phyloP scores from a whole-genome alignment of 2,888 invertebrate genomes.

The Pycnomerus fuliginosus region DNA sequence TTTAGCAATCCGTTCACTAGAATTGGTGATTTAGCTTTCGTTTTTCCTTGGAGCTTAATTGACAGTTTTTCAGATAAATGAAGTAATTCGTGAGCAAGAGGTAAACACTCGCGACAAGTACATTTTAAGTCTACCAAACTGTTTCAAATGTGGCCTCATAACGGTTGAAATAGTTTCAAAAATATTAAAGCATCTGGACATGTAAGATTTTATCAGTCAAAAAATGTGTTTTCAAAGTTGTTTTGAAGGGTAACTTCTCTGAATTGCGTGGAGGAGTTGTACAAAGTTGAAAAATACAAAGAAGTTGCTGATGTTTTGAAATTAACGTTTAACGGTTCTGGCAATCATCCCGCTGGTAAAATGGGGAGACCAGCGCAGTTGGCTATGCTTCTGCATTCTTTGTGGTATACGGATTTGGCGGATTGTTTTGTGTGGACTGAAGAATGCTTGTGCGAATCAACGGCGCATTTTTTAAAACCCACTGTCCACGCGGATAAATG shows the following conservation, averaged over 20 bases:
- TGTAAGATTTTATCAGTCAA: constrained; percentile 42
- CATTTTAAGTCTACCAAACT: constrained; percentile 56
- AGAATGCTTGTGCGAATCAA: constrained; percentile 71
- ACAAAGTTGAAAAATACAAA: constrained; percentile 63
- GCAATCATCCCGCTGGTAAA: constrained; percentile 54
- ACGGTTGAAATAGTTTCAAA: constrained; percentile 53
- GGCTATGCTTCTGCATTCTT: constrained; percentile 51
- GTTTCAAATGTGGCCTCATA: constrained; percentile 55
- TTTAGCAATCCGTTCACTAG: constrained; percentile 55
- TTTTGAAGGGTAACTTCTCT: constrained; percentile 55
- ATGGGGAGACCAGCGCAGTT: constrained; percentile 58
- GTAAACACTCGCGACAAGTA: constrained; percentile 42
- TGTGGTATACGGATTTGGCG: constrained; percentile 51
- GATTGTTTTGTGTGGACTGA: constrained; percentile 78
- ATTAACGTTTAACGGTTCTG: constrained; percentile 60
- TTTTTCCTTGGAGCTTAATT: constrained; percentile 5
- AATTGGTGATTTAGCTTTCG: constrained; percentile 46
- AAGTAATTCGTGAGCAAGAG: constrained; percentile 31
- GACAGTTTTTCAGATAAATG: constrained; percentile 36
- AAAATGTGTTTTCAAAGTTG: constrained; percentile 6
- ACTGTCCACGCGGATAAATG: constrained; percentile 50
- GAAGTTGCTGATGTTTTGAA: constrained; percentile 68
- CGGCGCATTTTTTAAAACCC: constrained; percentile 56
- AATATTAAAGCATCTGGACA: constrained; percentile 56
- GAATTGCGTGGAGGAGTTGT: constrained; percentile 66